Conservation (phyloP, 2,888 invertebrate species). For the Acronicta aceris region DNA sequence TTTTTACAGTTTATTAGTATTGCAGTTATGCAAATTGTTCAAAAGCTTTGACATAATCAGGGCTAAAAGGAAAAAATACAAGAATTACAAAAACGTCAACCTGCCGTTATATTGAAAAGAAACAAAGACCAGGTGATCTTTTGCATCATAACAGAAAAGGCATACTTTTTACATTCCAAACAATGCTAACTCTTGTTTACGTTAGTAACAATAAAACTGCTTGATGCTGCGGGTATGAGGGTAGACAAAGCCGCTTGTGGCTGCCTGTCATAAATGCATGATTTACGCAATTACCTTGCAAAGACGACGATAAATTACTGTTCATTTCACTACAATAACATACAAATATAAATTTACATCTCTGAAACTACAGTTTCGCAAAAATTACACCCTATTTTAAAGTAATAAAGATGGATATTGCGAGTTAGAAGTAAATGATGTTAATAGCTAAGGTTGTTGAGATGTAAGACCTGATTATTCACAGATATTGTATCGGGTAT, state of each 20-base stretch:
- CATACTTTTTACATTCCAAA: constrained; percentile 52
- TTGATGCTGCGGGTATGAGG: constrained; percentile 62
- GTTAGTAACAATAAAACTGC: constrained; percentile 72
- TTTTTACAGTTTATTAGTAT: too few relatives aligned
- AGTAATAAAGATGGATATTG: constrained; percentile 20
- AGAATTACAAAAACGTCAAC: constrained; percentile 5
- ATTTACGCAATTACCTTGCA: constrained; percentile 87
- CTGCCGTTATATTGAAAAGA: constrained; percentile 18
- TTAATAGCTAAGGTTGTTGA: constrained; percentile 55
- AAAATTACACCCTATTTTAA: constrained; percentile 61
- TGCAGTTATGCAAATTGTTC: not conserved
- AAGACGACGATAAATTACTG: constrained; percentile 86
- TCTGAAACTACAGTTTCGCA: constrained; percentile 8
- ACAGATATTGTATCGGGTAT: constrained; percentile 82
- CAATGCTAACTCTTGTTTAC: constrained; percentile 78
- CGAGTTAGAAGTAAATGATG: constrained; percentile 10
- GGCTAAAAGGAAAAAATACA: not conserved
- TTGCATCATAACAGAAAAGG: constrained; percentile 44
- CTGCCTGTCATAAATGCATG: constrained; percentile 87
- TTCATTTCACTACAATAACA: constrained; percentile 78
- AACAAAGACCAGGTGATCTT: constrained; percentile 49
- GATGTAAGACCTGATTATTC: constrained; percentile 80
- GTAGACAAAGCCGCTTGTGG: constrained; percentile 80
- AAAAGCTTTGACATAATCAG: not conserved
- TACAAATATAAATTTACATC: constrained; percentile 57